Evolutionary conservation across 2,113 vertebrate species (phyloP), one percentile per base, ranked within the genome.

Genomic region (Pungitius pungitius): DNA sequence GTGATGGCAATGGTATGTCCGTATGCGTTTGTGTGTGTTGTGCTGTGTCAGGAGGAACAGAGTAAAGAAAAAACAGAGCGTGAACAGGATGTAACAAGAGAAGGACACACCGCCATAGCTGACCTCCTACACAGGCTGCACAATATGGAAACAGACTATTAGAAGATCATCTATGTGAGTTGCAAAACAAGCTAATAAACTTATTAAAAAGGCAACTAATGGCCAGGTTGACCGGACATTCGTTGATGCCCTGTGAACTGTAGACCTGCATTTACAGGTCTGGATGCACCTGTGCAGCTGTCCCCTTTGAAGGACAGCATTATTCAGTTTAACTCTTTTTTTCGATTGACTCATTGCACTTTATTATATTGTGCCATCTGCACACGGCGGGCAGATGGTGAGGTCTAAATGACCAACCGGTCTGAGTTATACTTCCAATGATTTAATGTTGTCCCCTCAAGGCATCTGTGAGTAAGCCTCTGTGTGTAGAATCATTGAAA

Each of bases 161-260:
- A 95, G 83, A 92, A 88, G 66, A 85, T 93, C 61, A 76, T 94
- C 47, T 90, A 94, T 0, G 86, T 94, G 80, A 93, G 94, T 85
- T 40, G 1, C n/a, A 65, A 59, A 26, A 27, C 35, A 35, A 52
- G n/a, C 10, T 9, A n/a, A 13, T 35, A n/a, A 75, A 24, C 63
- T 67, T 4, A 61, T 45, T 39, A 39, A 55, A 27, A 17, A 43
- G 9, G 55, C 18, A 65, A 45, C 52, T 22, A 45, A 26, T 39
- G 22, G 26, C 43, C 27, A 33, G 49, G 56, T 71, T 37, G 9
- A 39, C 30, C 20, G 2, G 20, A 30, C 42, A 33, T 51, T 51
- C 6, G 43, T 20, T 40, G 20, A 65, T 18, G 26, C 26, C 14
- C 43, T 45, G 3, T 67, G 26, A 11, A 27, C 69, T 68, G 39